Conservation (phyloP, 2,888 invertebrate genomes). For the Trachelus iudaicus region DNA sequence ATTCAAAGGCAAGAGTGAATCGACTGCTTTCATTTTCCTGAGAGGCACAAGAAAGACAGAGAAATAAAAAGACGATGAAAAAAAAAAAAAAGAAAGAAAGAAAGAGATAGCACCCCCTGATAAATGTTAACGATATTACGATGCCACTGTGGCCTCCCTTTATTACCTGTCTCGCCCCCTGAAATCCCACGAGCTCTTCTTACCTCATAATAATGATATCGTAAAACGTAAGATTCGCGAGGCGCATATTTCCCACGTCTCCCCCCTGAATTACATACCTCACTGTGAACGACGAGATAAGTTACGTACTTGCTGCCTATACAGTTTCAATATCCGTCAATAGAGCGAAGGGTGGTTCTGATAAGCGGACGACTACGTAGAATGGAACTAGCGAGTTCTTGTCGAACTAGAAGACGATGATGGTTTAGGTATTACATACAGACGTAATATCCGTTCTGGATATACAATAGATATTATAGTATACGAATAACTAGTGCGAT, state of each 20-base stretch:
- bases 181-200: neutral
- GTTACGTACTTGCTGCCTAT: neutral
- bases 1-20: conserved; percentile 18
- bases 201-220: neutral
- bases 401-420: neutral
- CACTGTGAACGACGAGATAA: neutral
- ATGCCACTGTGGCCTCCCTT: neutral
- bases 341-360: neutral
- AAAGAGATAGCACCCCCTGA: neutral
- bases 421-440: neutral
- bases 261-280: neutral
- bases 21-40: conserved; percentile 25
- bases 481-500: too few relatives aligned
- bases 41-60: conserved; percentile 17
- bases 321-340: neutral
- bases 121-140: conserved; percentile 1
- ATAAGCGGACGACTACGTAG: neutral
- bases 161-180: neutral
- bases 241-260: neutral
- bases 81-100: conserved; percentile 6
- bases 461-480: neutral
- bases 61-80: conserved; percentile 8
- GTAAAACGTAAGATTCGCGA: neutral
- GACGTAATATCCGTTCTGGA: neutral
- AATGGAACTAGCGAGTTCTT: neutral